Base-by-base conservation (phyloP, 2,797 vertebrate genomes). In the Eidolon dupreanum region DNA sequence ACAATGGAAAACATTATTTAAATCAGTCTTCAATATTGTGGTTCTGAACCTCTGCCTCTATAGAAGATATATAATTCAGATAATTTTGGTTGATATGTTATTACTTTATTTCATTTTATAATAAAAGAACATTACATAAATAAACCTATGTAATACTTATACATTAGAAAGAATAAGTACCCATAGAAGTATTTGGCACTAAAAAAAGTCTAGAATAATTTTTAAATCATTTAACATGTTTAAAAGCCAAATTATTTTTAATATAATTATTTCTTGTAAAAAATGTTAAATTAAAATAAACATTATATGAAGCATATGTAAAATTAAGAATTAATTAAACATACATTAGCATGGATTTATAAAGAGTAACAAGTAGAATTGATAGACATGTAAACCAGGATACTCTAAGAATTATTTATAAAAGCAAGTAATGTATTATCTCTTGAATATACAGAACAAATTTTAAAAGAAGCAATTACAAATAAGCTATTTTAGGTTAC, bases 1-100 rank as follows among this genome's bases (percentile, higher is more conserved):
- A 95, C 93, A 96, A 93, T 97, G 90, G 78, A 84, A 95, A 92
- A 86, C 78, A 59, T 81, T 96, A 94, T 97, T 96, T 96, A 93
- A 96, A 63, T 94, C 55, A 96, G 78, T 73, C 81, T 97, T 94
- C 83, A 95, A 91, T 97, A 96, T 88, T 93, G 43, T 83, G 55
- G 15, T 73, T 74, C 85, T 77, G 93, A 93, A 82, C 49, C 88
- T 92, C 41, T 90, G 33, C 28, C 79, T 92, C 36, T 88, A 83
- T 73, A 94, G 74, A 93, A 79, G 59, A 81, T 92, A 36, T 93
- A 63, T 93, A 83, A 93, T 87, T 91, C 90, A 95, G 90, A 97
- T 97, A 90, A 71, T 87, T 93, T 95, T 9, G 33, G 46, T 93
- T 96, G 95, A 95, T 96, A 94, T 87, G 74, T 43, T 95, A 93